phyloP scores from a whole-genome alignment of 2,888 invertebrate genomes.

The Beris chalybata region DNA sequence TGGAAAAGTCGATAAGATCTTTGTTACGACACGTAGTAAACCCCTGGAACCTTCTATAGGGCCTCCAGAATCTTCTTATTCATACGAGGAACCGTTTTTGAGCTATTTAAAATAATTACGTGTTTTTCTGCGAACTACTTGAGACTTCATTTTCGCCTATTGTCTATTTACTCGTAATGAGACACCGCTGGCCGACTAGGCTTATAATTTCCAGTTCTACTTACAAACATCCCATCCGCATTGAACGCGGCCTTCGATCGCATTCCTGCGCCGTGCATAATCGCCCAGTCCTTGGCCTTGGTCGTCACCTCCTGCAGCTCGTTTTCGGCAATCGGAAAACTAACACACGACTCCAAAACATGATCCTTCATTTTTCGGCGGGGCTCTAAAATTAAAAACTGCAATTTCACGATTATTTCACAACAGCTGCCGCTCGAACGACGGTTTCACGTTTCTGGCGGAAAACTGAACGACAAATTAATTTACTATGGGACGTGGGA shows the following conservation, averaged over 20 bases:
- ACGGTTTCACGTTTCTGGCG: neutral
- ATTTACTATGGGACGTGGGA: neutral
- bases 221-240: slow-evolving; percentile 66
- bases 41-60: no score
- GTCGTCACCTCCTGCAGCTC: slow-evolving; percentile 67
- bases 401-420: slow-evolving; percentile 1
- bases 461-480: neutral
- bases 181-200: neutral
- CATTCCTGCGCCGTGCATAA: slow-evolving; percentile 84
- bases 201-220: slow-evolving; percentile 26
- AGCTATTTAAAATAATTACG: no score
- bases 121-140: no score
- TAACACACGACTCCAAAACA: slow-evolving; percentile 55
- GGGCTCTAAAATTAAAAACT: neutral
- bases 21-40: no score
- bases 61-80: no score
- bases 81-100: no score
- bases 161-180: no score
- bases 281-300: slow-evolving; percentile 80
- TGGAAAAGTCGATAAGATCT: no score
- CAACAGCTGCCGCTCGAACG: neutral
- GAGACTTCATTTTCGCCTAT: no score
- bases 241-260: slow-evolving; percentile 69
- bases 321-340: slow-evolving; percentile 67
- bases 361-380: slow-evolving; percentile 36